Conservation (phyloP, 2,113 vertebrate species). For the Tragelaphus strepsiceros region DNA sequence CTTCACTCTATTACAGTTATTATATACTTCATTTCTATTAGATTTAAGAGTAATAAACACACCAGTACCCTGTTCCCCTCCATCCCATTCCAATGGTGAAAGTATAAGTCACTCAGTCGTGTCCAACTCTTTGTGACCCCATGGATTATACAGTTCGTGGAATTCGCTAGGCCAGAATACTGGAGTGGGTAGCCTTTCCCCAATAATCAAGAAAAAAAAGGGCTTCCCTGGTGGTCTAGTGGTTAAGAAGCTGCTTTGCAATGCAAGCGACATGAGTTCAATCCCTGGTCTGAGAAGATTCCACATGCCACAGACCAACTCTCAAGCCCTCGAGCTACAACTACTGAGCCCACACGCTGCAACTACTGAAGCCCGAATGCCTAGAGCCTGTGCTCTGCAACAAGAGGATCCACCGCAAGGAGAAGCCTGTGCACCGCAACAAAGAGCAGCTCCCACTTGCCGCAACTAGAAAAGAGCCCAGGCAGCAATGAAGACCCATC, state of each 20-base stretch:
- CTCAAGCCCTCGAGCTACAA: neutral
- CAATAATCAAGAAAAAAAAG: neutral
- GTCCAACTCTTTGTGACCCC: neutral
- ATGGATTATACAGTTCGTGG: neutral
- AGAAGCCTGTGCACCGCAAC: fast-evolving
- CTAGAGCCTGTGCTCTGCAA: neutral
- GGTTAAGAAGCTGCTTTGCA: neutral
- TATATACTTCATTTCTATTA: neutral
- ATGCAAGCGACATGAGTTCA: neutral
- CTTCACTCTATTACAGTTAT: neutral
- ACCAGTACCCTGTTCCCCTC: neutral
- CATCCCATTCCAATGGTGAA: neutral
- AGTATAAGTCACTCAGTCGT: neutral
- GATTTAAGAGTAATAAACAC: neutral
- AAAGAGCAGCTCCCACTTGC: neutral
- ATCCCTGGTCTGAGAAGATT: neutral
- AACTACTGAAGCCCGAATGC: neutral
- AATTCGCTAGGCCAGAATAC: neutral
- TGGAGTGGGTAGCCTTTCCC: neutral
- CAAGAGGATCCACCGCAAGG: fast-evolving
- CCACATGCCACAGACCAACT: neutral
- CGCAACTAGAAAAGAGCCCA: neutral
- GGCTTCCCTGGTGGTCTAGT: neutral
- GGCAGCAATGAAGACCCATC: neutral
- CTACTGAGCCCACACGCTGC: neutral